Conservation (phyloP, 2,113 vertebrate species). For the Clarias magur region DNA sequence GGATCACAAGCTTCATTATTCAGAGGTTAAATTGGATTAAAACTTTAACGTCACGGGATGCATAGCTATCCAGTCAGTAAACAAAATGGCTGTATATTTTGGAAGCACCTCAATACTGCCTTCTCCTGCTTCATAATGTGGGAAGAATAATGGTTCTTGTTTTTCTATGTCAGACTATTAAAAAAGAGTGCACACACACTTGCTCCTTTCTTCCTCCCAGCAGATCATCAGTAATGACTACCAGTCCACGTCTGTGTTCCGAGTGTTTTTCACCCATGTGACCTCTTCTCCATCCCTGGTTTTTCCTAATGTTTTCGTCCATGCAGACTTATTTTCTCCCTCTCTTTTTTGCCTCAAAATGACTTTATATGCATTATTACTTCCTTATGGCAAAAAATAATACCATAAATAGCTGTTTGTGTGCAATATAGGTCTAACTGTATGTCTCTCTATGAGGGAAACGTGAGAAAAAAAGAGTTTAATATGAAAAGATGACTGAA, state of each 20-base stretch:
- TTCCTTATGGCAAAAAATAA: background rate
- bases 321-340: background rate
- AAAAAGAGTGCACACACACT: slow-evolving; percentile 47
- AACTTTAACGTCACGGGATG: background rate
- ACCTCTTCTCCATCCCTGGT: background rate
- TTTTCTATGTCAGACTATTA: slow-evolving; percentile 21
- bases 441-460: background rate
- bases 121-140: slow-evolving; percentile 18
- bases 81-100: background rate
- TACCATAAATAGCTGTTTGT: background rate
- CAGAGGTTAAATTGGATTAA: background rate
- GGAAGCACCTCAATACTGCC: slow-evolving; percentile 1
- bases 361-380: background rate
- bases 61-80: background rate
- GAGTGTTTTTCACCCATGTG: background rate
- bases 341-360: background rate
- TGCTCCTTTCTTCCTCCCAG: slow-evolving; percentile 22
- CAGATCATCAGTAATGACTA: slow-evolving; percentile 55
- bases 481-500: background rate
- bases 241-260: slow-evolving; percentile 44
- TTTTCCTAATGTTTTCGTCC: background rate
- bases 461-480: background rate
- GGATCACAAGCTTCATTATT: no score
- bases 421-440: background rate
- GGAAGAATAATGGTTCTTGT: slow-evolving; percentile 9